phyloP scores from a whole-genome alignment of 2,797 vertebrate species.

The Remorina albescens region DNA sequence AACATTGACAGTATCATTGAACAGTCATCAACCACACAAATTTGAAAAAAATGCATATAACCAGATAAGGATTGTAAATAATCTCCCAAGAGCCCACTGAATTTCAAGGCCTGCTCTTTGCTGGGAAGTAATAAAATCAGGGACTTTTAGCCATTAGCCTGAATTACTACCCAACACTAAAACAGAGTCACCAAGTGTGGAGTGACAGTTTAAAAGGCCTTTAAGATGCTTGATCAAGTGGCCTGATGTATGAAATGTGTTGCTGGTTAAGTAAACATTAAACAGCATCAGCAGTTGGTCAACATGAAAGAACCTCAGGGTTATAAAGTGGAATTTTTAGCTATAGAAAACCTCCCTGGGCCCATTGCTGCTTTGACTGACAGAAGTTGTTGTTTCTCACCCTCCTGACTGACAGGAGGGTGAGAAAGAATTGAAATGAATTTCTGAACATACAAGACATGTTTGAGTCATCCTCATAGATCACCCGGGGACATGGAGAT shows the following conservation, averaged over 20 bases:
- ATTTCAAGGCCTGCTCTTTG: neutral
- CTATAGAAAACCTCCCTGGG: too few relatives aligned
- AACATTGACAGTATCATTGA: neutral
- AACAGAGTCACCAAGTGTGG: slow-evolving; percentile 9
- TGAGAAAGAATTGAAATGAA: too few relatives aligned
- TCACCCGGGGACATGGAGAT: too few relatives aligned
- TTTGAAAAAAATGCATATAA: neutral
- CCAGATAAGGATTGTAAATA: neutral
- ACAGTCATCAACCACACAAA: neutral
- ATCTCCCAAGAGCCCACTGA: too few relatives aligned
- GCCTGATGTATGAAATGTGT: slow-evolving; percentile 28
- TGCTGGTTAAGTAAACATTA: slow-evolving; percentile 39
- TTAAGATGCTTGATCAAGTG: slow-evolving; percentile 15
- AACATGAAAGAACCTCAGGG: neutral
- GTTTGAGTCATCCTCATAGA: too few relatives aligned
- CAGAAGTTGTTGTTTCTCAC: too few relatives aligned
- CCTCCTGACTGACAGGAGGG: too few relatives aligned
- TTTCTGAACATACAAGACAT: too few relatives aligned
- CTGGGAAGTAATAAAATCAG: neutral
- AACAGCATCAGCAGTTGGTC: slow-evolving; percentile 21
- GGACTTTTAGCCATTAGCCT: slow-evolving; percentile 28
- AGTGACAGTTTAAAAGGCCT: slow-evolving; percentile 42
- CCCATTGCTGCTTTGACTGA: too few relatives aligned
- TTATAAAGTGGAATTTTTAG: slow-evolving; percentile 5
- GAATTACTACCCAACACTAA: slow-evolving; percentile 30